Conservation (phyloP, 2,113 vertebrate species). For the Hemibates koningsi region DNA sequence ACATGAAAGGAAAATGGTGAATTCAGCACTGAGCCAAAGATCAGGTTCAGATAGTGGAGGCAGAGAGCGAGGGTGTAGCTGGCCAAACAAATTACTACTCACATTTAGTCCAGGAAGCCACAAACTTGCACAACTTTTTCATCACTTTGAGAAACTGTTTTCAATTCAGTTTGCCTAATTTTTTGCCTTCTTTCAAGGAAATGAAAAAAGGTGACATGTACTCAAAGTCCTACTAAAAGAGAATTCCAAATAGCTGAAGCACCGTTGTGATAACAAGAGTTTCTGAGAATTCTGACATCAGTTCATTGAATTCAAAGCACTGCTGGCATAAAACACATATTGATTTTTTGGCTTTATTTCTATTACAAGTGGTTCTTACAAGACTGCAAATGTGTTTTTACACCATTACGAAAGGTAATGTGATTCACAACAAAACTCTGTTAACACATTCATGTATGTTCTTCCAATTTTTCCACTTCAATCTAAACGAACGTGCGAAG, state of each 20-base stretch:
- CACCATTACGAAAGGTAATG: background rate
- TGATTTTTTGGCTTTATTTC: background rate
- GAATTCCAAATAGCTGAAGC: background rate
- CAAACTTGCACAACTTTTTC: background rate
- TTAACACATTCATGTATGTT: background rate
- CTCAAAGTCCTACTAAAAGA: background rate
- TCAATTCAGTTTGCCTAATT: background rate
- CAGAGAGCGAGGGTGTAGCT: background rate
- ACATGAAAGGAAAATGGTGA: background rate
- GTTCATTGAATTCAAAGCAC: background rate
- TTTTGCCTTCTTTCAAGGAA: background rate
- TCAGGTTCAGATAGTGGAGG: background rate
- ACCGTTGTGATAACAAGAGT: background rate
- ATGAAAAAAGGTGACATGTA: background rate
- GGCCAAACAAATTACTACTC: background rate
- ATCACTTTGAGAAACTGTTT: background rate
- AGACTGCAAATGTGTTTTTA: background rate
- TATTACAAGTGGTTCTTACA: background rate
- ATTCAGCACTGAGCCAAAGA: background rate
- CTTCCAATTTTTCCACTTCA: background rate
- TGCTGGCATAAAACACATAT: background rate
- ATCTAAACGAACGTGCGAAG: background rate
- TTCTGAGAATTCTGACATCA: background rate
- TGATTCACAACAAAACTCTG: background rate
- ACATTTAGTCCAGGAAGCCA: background rate